Evolutionary conservation across 2,113 vertebrate genomes (phyloP), one percentile per base, ranked within the genome.

Genomic region (Laticauda colubrina): DNA sequence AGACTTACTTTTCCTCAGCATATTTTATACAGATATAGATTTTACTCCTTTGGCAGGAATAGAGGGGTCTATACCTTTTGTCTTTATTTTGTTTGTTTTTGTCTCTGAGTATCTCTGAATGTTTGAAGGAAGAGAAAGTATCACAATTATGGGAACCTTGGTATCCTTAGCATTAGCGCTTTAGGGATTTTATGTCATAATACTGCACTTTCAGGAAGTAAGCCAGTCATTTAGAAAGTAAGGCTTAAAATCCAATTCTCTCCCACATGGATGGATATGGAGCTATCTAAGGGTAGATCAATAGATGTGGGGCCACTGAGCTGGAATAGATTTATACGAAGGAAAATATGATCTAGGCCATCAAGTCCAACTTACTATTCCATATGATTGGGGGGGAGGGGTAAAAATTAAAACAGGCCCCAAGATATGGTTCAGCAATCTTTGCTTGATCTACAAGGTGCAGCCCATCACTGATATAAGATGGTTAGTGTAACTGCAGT

Each of bases 61-160:
- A 96, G 95, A 96, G 96, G 97, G 97, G 97, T 97, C 97, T 96
- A 93, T 97, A 97, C 97, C 97, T 97, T 97, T 98, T 98, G 98
- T 98, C 95, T 95, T 51, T 93, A 90, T 95, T 92, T 69, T 61
- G 59, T 61, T 26, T 61, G 59, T 69, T 69, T 48, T 87, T 1
- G 2, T 93, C 54, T 85, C 93, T 95, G 94, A 92, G 88, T 86
- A 53, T 90, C 94, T 88, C 92, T 23, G 26, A n/a, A 69, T 55
- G 51, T 69, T 0, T 0, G 0, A n/a, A n/a, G 53, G 0, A 92
- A 87, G 75, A 23, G 29, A 54, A 93, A n/a, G 55, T 91, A n/a
- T 85, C 89, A 51, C 90, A 64, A n/a, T n/a, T 53, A 1, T 26
- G 43, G 87, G 54, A 48, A 3, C 59, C 56, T 91, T 0, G 53